Evolutionary conservation across 2,888 invertebrate genomes (phyloP).

Genomic region (Temnothorax ravouxi): DNA sequence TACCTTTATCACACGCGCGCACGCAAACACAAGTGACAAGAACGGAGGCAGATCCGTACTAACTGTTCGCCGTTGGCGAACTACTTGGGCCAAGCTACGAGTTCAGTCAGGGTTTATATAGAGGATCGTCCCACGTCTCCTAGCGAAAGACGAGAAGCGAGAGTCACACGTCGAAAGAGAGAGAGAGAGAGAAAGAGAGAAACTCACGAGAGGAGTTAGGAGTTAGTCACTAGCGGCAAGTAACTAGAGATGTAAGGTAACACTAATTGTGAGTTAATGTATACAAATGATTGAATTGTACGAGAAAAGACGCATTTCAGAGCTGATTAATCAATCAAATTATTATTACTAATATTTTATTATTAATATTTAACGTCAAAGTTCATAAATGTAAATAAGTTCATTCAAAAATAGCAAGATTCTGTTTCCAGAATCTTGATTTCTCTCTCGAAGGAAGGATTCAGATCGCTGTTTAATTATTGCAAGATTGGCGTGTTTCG

Average conservation of each 20-base stretch:
- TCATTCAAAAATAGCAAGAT: background rate
- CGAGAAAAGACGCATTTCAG: background rate
- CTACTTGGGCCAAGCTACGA: conserved; percentile 77
- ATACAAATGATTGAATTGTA: background rate
- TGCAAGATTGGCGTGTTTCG: background rate
- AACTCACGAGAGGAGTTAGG: conserved; percentile 43
- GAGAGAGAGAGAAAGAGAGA: conserved; percentile 62
- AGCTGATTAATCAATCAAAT: background rate
- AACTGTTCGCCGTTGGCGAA: conserved; percentile 77
- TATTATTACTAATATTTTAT: background rate
- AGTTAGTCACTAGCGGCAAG: conserved; percentile 40
- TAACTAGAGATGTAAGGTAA: conserved; percentile 52
- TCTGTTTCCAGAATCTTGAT: background rate
- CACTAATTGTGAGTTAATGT: background rate
- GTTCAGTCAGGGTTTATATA: conserved; percentile 82
- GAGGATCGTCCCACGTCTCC: conserved; percentile 82
- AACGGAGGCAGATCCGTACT: conserved; percentile 68
- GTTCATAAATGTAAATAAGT: background rate
- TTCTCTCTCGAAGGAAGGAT: background rate
- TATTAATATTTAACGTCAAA: background rate
- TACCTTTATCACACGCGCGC: conserved; percentile 60
- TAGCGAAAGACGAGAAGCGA: conserved; percentile 57
- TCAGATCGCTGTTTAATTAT: conserved; percentile 4
- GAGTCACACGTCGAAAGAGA: conserved; percentile 61
- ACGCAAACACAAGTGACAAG: conserved; percentile 53